These are phyloP conservation scores for Gambusia holbrooki DNA, from an alignment of 2,113 vertebrate species.

Conservation along the genomic window DNA sequence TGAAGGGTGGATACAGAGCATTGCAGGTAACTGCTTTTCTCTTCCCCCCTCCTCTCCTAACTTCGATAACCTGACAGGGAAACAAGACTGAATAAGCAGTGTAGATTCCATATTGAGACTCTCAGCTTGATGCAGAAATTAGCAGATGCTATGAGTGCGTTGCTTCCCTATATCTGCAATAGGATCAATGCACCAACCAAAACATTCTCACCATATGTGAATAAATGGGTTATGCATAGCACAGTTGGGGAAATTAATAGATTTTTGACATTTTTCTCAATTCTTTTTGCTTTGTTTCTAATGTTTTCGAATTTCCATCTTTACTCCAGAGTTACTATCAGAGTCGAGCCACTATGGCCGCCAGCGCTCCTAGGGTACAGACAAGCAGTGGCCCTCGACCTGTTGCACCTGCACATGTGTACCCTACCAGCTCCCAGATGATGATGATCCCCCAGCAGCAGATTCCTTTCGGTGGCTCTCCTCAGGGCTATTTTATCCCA, in stretches of 20 bases:
- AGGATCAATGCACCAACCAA: neutral
- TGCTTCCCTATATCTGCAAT: constrained; percentile 23
- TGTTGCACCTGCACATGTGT: constrained; percentile 91
- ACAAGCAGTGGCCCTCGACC: constrained; percentile 87
- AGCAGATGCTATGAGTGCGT: constrained; percentile 23
- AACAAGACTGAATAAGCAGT: constrained; percentile 26
- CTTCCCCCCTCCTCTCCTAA: constrained; percentile 43
- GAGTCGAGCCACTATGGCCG: constrained; percentile 89
- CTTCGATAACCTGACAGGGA: constrained; percentile 71
- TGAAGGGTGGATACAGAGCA: constrained; percentile 99
- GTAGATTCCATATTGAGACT: constrained; percentile 20
- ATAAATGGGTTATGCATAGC: neutral
- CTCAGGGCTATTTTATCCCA: constrained; percentile 93
- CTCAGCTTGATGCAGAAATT: constrained; percentile 27
- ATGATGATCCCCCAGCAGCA: constrained; percentile 97
- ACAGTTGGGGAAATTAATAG: neutral
- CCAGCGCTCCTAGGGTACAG: constrained; percentile 89
- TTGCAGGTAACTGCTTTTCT: constrained; percentile 90
- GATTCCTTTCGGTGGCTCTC: constrained; percentile 88
- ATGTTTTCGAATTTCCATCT: constrained; percentile 13
- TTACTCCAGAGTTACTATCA: constrained; percentile 88
- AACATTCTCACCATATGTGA: neutral
- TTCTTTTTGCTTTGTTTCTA: constrained; percentile 6
- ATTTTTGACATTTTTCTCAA: neutral
- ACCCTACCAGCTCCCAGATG: constrained; percentile 90